Evolutionary conservation across 37 sponge, comb jelly and placozoan genomes (phyloP), one percentile per base, ranked within the genome.

Genomic region (Mnemiopsis leidyi): DNA sequence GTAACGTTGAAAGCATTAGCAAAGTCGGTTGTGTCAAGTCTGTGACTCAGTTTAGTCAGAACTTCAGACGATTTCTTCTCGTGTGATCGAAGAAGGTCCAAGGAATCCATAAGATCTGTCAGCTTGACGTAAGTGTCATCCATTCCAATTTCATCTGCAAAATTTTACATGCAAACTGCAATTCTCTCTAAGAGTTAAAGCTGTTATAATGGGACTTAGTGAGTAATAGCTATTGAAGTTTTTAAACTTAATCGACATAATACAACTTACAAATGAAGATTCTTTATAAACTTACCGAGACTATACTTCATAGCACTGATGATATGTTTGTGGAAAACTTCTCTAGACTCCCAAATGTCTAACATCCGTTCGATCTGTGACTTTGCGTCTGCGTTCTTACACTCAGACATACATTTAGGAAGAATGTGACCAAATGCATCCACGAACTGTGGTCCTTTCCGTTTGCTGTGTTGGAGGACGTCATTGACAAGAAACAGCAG

Each of bases 301-400:
- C 39, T 85, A 61, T 85, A 85, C 90, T 85, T 85, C 90, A 85
- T 85, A 40, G 90, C 90, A 38, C 61, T 40, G n/a, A 85, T 85
- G 24, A 85, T 85, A 38, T 85, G 40, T 25, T 40, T 85, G 48
- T 85, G 90, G 30, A 85, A 85, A 0, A 85, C 40, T 40, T 85
- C 90, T 85, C 90, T 85, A 0, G 90, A 85, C 23, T 85, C 90
- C 90, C 90, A 85, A 36, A 85, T 85, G 30, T 85, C 90, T 9
- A 85, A 61, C 90, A 85, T 85, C 0, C 90, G 40, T 26, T 85
- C 90, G 21, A 85, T 40, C 48, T 85, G 90, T 23, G 61, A 39
- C 61, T 85, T 85, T 18, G 90, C 0, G 0, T 85, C 90, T 1
- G 61, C 33, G 0, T 40, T 33, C 48, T 40, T 38, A 25, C 90